These are phyloP conservation scores for Scelioninae gen. 2 DNA, from an alignment of 2,888 invertebrate species.

Conservation along the genomic window DNA sequence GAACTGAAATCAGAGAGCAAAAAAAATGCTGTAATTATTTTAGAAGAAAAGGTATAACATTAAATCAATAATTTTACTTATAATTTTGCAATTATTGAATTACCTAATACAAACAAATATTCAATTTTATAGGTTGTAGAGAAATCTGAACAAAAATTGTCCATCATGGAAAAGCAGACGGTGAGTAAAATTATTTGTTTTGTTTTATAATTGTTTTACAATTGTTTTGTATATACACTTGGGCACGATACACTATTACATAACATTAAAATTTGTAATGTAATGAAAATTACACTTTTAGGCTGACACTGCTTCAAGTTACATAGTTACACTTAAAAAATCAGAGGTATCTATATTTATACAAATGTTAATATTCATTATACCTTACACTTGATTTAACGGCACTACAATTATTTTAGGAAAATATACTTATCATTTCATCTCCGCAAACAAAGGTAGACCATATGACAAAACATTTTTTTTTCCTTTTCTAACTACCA, in stretches of 20 bases:
- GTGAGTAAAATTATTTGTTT: slow-evolving; percentile 48
- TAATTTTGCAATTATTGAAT: not conserved
- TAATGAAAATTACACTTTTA: slow-evolving; percentile 35
- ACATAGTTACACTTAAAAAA: slow-evolving; percentile 55
- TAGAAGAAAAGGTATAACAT: slow-evolving; percentile 62
- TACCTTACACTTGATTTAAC: slow-evolving; percentile 18
- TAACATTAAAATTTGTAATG: slow-evolving; percentile 4
- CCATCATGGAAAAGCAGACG: slow-evolving; percentile 69
- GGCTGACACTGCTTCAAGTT: slow-evolving; percentile 53
- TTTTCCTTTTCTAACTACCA: too few species aligned
- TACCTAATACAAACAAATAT: not conserved
- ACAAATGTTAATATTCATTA: slow-evolving; percentile 7
- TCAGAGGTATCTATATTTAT: slow-evolving; percentile 61
- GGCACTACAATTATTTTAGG: slow-evolving; percentile 44
- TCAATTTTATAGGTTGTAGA: slow-evolving; percentile 71
- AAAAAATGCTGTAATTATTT: slow-evolving; percentile 70
- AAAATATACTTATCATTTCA: slow-evolving; percentile 36
- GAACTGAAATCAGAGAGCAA: slow-evolving; percentile 72
- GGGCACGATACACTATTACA: too few species aligned
- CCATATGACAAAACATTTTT: not conserved
- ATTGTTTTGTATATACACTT: too few species aligned
- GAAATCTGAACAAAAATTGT: slow-evolving; percentile 76
- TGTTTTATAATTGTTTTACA: too few species aligned
- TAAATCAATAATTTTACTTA: not conserved
- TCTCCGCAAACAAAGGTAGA: slow-evolving; percentile 51